Conservation (phyloP, 1,140 invertebrate genomes). For the Drosophila pruinosa region DNA sequence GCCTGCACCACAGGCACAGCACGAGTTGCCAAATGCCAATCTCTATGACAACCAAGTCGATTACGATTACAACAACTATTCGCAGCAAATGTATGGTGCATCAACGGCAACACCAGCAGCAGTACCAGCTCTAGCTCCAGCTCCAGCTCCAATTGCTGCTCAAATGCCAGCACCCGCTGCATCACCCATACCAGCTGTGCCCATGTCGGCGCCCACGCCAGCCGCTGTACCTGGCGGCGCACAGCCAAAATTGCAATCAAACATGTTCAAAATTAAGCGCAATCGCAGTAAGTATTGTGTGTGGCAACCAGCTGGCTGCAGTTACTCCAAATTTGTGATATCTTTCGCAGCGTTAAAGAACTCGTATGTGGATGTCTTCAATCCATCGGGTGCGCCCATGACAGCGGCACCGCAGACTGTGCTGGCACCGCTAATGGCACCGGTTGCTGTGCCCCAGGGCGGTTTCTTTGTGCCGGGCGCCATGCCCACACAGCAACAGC, state of each 20-base stretch:
- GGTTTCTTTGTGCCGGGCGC: conserved; percentile 82
- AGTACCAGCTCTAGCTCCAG: conserved; percentile 31
- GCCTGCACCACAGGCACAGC: background rate
- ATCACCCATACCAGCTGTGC: conserved; percentile 37
- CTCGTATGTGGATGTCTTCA: conserved; percentile 94
- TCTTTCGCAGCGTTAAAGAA: conserved; percentile 87
- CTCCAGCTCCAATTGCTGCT: background rate
- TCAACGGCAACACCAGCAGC: conserved; percentile 25
- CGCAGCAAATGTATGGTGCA: conserved; percentile 13
- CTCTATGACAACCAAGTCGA: conserved; percentile 26
- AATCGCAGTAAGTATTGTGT: conserved; percentile 86
- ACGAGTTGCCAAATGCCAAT: conserved; percentile 27
- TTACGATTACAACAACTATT: conserved; percentile 34
- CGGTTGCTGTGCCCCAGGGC: conserved; percentile 68
- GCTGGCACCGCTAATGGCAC: conserved; percentile 84
- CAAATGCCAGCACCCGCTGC: conserved; percentile 45
- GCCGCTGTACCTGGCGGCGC: conserved; percentile 66
- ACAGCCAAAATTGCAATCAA: conserved; percentile 84
- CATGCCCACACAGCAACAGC: conserved; percentile 43
- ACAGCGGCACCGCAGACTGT: conserved; percentile 82
- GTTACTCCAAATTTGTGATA: background rate
- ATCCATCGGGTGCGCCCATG: conserved; percentile 85
- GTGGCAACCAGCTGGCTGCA: background rate
- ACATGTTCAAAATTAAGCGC: conserved; percentile 91
- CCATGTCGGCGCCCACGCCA: conserved; percentile 55